Evolutionary conservation across 2,888 invertebrate genomes (phyloP).

Genomic region (Trichopoda pennipes): DNA sequence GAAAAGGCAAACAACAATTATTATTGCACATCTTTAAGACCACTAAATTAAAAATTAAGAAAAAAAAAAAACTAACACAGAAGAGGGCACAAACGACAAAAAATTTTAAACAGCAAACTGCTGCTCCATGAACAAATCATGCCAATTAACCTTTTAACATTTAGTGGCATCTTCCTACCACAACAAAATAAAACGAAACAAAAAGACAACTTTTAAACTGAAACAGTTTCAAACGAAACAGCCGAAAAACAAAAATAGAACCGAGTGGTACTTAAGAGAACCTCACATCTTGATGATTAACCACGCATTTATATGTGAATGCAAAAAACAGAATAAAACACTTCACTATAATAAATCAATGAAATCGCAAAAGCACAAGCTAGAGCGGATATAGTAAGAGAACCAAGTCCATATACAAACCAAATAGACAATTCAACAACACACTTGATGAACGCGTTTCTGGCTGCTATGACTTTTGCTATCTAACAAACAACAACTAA

Average conservation of each 20-base stretch:
- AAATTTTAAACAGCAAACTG: conserved; percentile 41
- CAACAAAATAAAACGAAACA: not conserved
- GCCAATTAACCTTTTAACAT: conserved; percentile 71
- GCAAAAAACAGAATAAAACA: conserved; percentile 17
- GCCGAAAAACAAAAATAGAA: conserved; percentile 20
- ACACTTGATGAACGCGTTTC: conserved; percentile 37
- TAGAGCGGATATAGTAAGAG: conserved; percentile 47
- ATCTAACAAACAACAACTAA: conserved; percentile 44
- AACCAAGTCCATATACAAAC: conserved; percentile 17
- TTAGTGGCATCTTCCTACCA: conserved; percentile 49
- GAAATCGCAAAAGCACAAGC: conserved; percentile 35
- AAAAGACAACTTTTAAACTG: conserved; percentile 57
- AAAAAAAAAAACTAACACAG: not conserved
- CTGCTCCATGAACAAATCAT: conserved; percentile 67
- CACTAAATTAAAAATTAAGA: not conserved
- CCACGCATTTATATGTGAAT: conserved; percentile 52
- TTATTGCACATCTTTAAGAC: conserved; percentile 32
- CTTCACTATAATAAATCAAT: conserved; percentile 63
- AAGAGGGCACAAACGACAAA: conserved; percentile 52
- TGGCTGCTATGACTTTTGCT: conserved; percentile 36
- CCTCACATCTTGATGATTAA: conserved; percentile 32
- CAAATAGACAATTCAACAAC: conserved; percentile 34
- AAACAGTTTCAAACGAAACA: conserved; percentile 47
- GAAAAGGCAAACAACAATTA: conserved; percentile 51
- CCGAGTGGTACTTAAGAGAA: conserved; percentile 16